Evolutionary conservation across 2,888 invertebrate species (phyloP).

Genomic region (Cephus rjabovi): DNA sequence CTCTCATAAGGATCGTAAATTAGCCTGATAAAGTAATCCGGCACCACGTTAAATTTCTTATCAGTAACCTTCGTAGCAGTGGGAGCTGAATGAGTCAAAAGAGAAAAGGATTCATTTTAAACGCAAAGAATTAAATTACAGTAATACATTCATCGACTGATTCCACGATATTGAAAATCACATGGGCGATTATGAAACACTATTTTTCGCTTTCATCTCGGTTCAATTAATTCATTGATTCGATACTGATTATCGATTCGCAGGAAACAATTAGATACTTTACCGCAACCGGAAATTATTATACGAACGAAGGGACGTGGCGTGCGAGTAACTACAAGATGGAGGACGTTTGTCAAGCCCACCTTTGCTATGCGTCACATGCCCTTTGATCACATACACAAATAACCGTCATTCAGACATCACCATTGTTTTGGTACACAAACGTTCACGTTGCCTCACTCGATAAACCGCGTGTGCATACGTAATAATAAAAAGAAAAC

Average conservation of each 20-base stretch:
- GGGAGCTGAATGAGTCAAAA: not conserved
- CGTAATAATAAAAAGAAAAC: slow-evolving; percentile 37
- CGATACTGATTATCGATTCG: slow-evolving; percentile 21
- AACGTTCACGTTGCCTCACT: slow-evolving; percentile 39
- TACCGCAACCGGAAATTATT: slow-evolving; percentile 44
- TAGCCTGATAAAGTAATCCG: not conserved
- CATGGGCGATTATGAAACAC: not conserved
- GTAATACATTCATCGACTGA: not conserved
- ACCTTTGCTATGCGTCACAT: slow-evolving; percentile 34
- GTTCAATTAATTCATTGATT: slow-evolving; percentile 33
- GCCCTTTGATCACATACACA: slow-evolving; percentile 42
- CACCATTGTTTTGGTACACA: slow-evolving; percentile 47
- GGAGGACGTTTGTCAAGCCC: not conserved
- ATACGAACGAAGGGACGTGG: slow-evolving; percentile 24
- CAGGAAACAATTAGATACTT: slow-evolving; percentile 54
- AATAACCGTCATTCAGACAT: slow-evolving; percentile 29
- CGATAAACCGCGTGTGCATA: slow-evolving; percentile 43
- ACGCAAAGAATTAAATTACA: not conserved
- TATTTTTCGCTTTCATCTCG: not conserved
- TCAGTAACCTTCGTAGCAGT: not conserved
- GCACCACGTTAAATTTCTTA: not conserved
- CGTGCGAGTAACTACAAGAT: slow-evolving; percentile 18
- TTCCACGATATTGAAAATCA: too few species aligned
- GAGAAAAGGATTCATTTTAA: not conserved
- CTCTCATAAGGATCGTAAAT: not conserved